phyloP scores from a whole-genome alignment of 2,888 invertebrate genomes.

The Clistopyga incitator region DNA sequence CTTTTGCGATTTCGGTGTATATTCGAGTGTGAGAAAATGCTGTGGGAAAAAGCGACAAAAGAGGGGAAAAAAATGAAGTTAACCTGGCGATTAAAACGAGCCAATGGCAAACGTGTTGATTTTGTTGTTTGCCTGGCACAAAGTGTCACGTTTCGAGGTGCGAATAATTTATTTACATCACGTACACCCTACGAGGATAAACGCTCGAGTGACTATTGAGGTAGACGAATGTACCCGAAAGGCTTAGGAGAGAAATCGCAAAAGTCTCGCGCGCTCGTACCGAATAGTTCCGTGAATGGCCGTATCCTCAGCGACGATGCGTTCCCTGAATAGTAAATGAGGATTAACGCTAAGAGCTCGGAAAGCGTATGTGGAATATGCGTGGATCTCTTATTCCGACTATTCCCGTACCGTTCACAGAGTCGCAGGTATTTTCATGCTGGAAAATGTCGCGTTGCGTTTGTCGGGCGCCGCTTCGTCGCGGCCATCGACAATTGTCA shows the following conservation, averaged over 20 bases:
- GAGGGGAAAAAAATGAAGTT: no score
- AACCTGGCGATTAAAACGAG: no score
- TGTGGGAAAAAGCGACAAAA: no score
- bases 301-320: conserved; percentile 74
- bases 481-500: conserved; percentile 51
- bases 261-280: conserved; percentile 57
- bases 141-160: conserved; percentile 16
- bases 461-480: conserved; percentile 35
- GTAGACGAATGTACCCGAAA: conserved; percentile 41
- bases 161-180: conserved; percentile 67
- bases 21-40: no score
- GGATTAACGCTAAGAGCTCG: conserved; percentile 60
- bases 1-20: no score
- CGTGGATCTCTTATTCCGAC: conserved; percentile 13
- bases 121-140: not conserved
- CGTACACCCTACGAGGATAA: conserved; percentile 61
- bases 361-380: conserved; percentile 39
- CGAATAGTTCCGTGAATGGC: conserved; percentile 76
- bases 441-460: conserved; percentile 23
- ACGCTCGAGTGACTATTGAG: conserved; percentile 55
- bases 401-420: not conserved
- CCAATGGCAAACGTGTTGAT: not conserved
- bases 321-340: conserved; percentile 75
- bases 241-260: conserved; percentile 62
- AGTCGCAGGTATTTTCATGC: conserved; percentile 17